Conservation (phyloP, 2,888 invertebrate species). For the Ophion costatus region DNA sequence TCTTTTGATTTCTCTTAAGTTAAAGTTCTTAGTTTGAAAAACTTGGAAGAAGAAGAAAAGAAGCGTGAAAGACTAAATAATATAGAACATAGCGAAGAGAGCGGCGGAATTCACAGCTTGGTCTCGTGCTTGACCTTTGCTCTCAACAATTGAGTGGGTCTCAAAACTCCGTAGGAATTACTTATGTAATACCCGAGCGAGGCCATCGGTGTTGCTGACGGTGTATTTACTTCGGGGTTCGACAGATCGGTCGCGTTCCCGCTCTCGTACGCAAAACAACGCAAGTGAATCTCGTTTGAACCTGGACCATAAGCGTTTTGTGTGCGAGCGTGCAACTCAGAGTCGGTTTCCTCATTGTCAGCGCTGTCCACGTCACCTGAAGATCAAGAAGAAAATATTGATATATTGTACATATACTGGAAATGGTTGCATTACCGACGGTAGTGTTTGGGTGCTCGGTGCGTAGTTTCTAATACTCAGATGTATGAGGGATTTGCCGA, state of each 20-base stretch:
- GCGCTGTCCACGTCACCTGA: slow-evolving; percentile 92
- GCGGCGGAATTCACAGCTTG: slow-evolving; percentile 74
- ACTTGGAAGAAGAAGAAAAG: slow-evolving; percentile 6
- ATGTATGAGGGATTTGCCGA: too few species aligned
- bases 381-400: slow-evolving; percentile 52
- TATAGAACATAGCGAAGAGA: not conserved
- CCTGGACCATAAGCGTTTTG: slow-evolving; percentile 69
- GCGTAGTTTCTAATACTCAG: too few species aligned
- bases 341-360: slow-evolving; percentile 86
- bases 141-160: slow-evolving; percentile 79
- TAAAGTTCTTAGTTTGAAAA: not conserved
- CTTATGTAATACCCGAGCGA: slow-evolving; percentile 74
- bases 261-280: slow-evolving; percentile 73
- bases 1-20: slow-evolving; percentile 55
- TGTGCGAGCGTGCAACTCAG: slow-evolving; percentile 77
- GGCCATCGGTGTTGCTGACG: slow-evolving; percentile 67
- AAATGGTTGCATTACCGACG: not conserved
- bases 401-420: too few species aligned
- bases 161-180: slow-evolving; percentile 76
- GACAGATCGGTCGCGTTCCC: slow-evolving; percentile 67
- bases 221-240: slow-evolving; percentile 69
- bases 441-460: not conserved
- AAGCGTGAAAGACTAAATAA: slow-evolving; percentile 1
- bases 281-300: slow-evolving; percentile 70
- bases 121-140: slow-evolving; percentile 82